Percentiles rank a stretch among this genome's conserved stretches.
These are phyloP conservation scores for Sebastes kiyomatsui DNA, from an alignment of 2,797 vertebrate species.

Conservation along the genomic window DNA sequence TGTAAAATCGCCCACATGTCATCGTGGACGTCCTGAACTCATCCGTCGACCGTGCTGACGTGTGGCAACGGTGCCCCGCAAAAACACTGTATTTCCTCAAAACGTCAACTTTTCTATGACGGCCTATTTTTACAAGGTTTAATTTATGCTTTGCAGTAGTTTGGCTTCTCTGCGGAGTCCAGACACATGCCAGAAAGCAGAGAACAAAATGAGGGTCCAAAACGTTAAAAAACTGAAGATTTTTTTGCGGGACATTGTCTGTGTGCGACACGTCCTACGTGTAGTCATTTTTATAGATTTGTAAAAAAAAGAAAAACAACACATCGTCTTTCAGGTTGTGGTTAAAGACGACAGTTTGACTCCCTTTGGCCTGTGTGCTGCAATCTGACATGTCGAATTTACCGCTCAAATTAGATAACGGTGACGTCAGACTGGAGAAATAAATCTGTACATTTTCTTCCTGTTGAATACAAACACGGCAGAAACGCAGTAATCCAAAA, in stretches of 20 bases:
- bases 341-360: background rate
- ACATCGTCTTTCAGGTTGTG: background rate
- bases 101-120: slow-evolving; percentile 11
- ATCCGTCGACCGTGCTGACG: slow-evolving; percentile 6
- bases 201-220: background rate
- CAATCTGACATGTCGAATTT: slow-evolving; percentile 6
- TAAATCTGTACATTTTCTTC: slow-evolving; percentile 38
- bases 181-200: background rate
- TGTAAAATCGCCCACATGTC: slow-evolving; percentile 32
- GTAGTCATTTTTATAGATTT: background rate
- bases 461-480: slow-evolving; percentile 32
- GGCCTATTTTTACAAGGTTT: slow-evolving; percentile 10
- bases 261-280: background rate
- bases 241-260: slow-evolving; percentile 7
- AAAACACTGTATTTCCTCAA: slow-evolving; percentile 34
- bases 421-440: slow-evolving; percentile 43
- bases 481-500: slow-evolving; percentile 43
- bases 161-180: slow-evolving; percentile 9
- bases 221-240: background rate
- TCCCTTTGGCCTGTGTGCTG: background rate
- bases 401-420: slow-evolving; percentile 2
- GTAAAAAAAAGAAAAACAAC: background rate
- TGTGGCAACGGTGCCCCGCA: slow-evolving; percentile 16
- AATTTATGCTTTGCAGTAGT: slow-evolving; percentile 10
- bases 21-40: slow-evolving; percentile 19